These are phyloP conservation scores for Phenganax marumi DNA, from an alignment of 92 coral and sea anemone genomes.

Conservation along the genomic window DNA sequence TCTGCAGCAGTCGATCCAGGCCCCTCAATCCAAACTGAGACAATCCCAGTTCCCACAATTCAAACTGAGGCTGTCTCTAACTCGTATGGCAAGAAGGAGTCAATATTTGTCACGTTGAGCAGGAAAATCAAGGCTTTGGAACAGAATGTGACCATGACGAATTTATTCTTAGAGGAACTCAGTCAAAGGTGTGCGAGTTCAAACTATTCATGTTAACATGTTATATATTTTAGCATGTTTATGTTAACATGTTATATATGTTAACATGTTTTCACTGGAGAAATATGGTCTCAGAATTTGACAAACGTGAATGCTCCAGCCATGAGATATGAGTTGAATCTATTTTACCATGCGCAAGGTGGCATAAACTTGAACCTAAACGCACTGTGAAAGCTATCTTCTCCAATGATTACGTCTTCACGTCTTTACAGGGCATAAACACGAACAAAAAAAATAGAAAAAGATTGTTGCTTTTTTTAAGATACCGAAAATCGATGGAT, in stretches of 20 bases:
- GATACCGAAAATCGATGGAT: constrained; percentile 90
- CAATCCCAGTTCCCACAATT: constrained; percentile 25
- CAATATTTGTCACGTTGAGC: constrained; percentile 91
- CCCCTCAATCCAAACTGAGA: constrained; percentile 31
- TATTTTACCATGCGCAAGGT: no score
- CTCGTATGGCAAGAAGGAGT: constrained; percentile 78
- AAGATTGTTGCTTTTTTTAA: constrained; percentile 24
- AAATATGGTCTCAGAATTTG: no score
- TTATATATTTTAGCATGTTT: neutral
- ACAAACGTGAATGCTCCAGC: no score
- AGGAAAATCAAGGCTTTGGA: constrained; percentile 95
- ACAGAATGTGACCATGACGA: constrained; percentile 88
- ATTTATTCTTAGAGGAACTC: constrained; percentile 87
- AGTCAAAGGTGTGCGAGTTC: constrained; percentile 73
- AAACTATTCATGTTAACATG: neutral
- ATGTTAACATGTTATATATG: no score
- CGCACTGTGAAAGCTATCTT: no score
- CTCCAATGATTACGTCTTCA: no score
- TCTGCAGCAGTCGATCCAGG: constrained; percentile 45
- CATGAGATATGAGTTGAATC: no score
- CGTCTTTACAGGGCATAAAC: no score
- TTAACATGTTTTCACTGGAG: no score
- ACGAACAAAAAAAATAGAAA: no score
- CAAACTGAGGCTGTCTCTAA: constrained; percentile 36
- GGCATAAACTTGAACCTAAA: no score